These are phyloP conservation scores for Nycticryphes semicollaris DNA, from an alignment of 2,113 vertebrate genomes.

Conservation along the genomic window DNA sequence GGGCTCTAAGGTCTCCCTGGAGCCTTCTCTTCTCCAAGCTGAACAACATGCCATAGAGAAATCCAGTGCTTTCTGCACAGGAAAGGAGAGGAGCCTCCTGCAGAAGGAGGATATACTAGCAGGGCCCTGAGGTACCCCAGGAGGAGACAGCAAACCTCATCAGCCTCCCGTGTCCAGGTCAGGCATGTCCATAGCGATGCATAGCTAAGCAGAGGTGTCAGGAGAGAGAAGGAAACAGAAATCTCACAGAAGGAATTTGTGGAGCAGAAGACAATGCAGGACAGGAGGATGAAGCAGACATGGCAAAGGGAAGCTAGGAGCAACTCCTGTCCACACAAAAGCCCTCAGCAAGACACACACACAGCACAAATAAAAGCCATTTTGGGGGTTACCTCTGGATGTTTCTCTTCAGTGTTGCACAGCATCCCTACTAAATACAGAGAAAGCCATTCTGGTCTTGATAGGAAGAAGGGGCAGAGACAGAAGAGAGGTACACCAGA, in stretches of 20 bases:
- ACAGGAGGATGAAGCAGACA: not conserved
- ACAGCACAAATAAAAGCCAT: not conserved
- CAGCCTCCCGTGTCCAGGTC: not conserved
- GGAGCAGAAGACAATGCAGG: not conserved
- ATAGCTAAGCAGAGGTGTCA: not conserved
- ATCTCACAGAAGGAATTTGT: not conserved
- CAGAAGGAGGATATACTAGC: not conserved
- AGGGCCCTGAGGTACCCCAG: rapidly evolving
- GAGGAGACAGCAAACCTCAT: not conserved
- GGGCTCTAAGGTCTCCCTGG: too few relatives aligned
- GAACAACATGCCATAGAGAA: not conserved
- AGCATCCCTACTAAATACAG: not conserved
- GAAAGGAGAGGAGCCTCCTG: not conserved
- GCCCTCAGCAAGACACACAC: not conserved
- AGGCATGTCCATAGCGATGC: not conserved
- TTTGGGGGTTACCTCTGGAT: not conserved
- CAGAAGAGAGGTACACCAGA: rapidly evolving
- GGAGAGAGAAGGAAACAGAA: not conserved
- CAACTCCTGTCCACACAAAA: not conserved
- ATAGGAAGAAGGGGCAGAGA: not conserved
- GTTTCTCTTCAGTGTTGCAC: not conserved
- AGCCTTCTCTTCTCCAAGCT: too few relatives aligned
- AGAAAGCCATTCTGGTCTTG: not conserved
- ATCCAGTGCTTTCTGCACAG: rapidly evolving
- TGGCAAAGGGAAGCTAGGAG: not conserved